Evolutionary conservation across 1,140 invertebrate species (phyloP), one percentile per base, ranked within the genome.

Genomic region (Neodiprion fabricii): DNA sequence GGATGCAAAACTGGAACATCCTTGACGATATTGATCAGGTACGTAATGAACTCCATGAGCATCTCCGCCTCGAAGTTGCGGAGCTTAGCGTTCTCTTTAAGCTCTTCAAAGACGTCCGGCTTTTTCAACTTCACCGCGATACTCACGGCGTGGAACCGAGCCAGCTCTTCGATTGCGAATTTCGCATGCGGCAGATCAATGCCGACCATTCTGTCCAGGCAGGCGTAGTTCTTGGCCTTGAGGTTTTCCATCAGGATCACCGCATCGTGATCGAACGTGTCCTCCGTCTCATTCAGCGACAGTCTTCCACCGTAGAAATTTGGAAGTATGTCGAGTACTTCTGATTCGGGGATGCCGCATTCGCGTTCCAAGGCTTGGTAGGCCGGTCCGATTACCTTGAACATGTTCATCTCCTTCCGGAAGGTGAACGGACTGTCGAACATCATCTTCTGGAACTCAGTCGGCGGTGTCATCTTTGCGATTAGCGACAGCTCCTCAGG

Each of bases 211-310:
- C 91, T 85, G 68, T 91, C 87, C 0, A 85, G 88, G 0, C 84
- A 87, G 47, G 86, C 87, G 74, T 87, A 92, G 1, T 88, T 90
- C 1, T 79, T 76, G 0, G 77, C 68, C 70, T 90, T 91, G 1
- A 92, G 74, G 81, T 92, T 91, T 71, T 92, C 91, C 75, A 91
- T 86, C 0, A 92, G 72, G 28, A 92, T 85, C 3, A 90, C 88
- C 0, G 90, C 91, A 69, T 91, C 84, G 1, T 91, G 85, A 72
- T 92, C 90, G 0, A 91, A 89, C 12, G 84, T 82, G 0, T 77
- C 69, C 0, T 83, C 79, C 53, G 4, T 9, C n/a, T 83, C 66
- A 48, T 86, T 78, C 0, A 91, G 72, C 11, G 89, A 89, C 1
- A 91, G 78, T 48, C 90, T 84, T 0, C 86, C 88, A 0, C 91